Percentiles rank a stretch among this genome's conserved stretches.
phyloP scores from a whole-genome alignment of 2,113 vertebrate species.

The Boleophthalmus pectinirostris region DNA sequence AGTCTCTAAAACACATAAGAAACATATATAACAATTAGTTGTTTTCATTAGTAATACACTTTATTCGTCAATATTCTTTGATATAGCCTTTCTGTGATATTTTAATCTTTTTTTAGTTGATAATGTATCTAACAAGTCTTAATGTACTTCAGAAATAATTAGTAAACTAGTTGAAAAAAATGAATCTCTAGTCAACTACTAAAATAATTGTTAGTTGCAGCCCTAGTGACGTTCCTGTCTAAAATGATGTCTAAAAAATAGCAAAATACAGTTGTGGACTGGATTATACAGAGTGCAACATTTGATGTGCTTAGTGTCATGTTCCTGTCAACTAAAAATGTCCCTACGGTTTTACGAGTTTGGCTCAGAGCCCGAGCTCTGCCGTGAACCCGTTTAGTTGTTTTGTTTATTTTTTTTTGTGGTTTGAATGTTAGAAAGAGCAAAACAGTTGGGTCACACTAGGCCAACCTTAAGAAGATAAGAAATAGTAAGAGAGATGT shows the following conservation, averaged over 20 bases:
- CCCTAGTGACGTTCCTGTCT: background rate
- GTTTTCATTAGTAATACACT: too few relatives aligned
- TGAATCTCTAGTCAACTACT: too few relatives aligned
- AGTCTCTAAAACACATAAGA: too few relatives aligned
- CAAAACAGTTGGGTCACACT: slow-evolving; percentile 28
- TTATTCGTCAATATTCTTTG: too few relatives aligned
- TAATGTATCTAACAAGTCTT: too few relatives aligned
- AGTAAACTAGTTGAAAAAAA: too few relatives aligned
- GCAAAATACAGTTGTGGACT: background rate
- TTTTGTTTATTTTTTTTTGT: background rate
- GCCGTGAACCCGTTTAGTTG: background rate
- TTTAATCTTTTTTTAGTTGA: too few relatives aligned
- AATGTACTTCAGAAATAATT: too few relatives aligned
- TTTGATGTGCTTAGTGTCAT: slow-evolving; percentile 10
- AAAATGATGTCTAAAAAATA: too few relatives aligned
- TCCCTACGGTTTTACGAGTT: slow-evolving; percentile 23
- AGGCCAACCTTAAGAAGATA: slow-evolving; percentile 23
- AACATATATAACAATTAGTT: too few relatives aligned
- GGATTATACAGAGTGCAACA: background rate
- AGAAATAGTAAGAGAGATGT: slow-evolving; percentile 1
- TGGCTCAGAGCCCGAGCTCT: slow-evolving; percentile 31
- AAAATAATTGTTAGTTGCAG: too few relatives aligned
- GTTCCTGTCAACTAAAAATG: slow-evolving; percentile 29
- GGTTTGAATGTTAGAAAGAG: slow-evolving; percentile 27
- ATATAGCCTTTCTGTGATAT: too few relatives aligned